Percentiles rank a stretch among this genome's conserved stretches.
phyloP scores from a whole-genome alignment of 2,888 invertebrate species.

The Parthenolecanium corni region DNA sequence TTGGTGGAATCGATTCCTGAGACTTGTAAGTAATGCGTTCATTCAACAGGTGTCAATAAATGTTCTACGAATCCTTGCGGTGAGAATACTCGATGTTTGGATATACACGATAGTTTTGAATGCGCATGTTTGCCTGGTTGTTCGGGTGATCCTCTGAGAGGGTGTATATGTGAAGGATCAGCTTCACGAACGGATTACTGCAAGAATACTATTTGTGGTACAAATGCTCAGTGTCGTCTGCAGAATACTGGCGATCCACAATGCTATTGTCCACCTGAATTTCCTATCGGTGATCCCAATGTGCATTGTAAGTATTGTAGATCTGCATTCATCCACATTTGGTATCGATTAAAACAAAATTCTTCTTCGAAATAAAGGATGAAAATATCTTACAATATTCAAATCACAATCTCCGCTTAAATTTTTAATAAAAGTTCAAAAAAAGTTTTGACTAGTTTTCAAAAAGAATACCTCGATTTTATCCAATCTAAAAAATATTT shows the following conservation, averaged over 20 bases:
- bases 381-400: no score
- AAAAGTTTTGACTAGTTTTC: no score
- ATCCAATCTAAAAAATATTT: no score
- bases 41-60: constrained; percentile 43
- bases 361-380: no score
- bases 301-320: constrained; percentile 60
- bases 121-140: constrained; percentile 71
- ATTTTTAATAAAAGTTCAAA: no score
- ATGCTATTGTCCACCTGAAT: constrained; percentile 73
- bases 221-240: constrained; percentile 68
- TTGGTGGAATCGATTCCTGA: no score
- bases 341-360: no score
- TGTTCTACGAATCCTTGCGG: constrained; percentile 76
- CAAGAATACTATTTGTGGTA: constrained; percentile 64
- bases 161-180: constrained; percentile 61
- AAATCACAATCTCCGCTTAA: no score
- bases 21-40: no score
- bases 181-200: constrained; percentile 52
- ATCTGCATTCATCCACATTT: neutral
- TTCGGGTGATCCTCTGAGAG: constrained; percentile 65
- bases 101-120: constrained; percentile 61
- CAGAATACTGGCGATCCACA: constrained; percentile 50
- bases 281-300: constrained; percentile 72
- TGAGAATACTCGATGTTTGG: constrained; percentile 66
- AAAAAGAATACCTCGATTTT: no score